phyloP scores from a whole-genome alignment of 2,113 vertebrate species.

The Eubucco bourcierii region DNA sequence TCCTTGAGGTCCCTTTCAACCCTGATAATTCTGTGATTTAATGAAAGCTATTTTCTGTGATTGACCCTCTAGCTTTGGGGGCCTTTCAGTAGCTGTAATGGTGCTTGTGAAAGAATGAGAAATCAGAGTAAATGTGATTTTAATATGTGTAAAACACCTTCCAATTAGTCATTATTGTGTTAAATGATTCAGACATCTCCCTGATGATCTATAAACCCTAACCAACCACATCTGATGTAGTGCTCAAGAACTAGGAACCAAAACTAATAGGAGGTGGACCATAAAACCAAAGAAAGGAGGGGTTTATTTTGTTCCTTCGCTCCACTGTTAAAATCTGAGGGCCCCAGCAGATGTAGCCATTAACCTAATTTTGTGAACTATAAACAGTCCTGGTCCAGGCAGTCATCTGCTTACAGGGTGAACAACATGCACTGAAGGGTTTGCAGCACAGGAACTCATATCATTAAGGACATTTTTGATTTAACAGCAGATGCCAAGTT shows the following conservation, averaged over 20 bases:
- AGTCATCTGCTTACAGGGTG: fast-evolving
- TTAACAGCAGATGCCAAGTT: too few relatives aligned
- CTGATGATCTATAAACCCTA: constrained; percentile 28
- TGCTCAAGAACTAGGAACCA: background rate
- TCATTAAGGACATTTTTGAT: background rate
- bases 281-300: background rate
- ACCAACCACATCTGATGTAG: background rate
- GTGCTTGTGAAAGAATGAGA: background rate
- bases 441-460: background rate
- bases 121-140: background rate
- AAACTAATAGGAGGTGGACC: background rate
- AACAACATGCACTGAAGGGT: background rate
- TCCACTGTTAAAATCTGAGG: background rate
- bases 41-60: background rate
- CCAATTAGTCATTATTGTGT: background rate
- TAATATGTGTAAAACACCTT: background rate
- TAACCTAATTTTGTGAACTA: constrained; percentile 34
- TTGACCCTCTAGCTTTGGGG: background rate
- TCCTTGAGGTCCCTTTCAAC: too few relatives aligned
- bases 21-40: background rate
- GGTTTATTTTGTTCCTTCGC: background rate
- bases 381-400: background rate
- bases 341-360: background rate
- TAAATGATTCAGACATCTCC: constrained; percentile 22
- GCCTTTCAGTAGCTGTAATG: background rate